Evolutionary conservation across 2,113 vertebrate species (phyloP).

Genomic region (Antidorcas marsupialis): DNA sequence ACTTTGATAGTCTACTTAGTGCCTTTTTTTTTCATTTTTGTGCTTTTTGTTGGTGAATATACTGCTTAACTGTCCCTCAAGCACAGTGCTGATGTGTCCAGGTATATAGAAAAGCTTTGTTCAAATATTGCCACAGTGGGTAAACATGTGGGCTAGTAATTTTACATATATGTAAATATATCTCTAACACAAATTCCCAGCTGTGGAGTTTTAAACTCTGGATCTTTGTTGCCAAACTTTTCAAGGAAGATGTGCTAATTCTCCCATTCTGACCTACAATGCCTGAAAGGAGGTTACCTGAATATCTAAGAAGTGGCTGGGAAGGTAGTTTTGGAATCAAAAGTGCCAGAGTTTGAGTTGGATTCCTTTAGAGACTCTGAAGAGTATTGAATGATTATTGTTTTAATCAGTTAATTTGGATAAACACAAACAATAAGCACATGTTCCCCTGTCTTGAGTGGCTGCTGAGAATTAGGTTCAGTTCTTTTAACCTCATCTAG

Average conservation of each 20-base stretch:
- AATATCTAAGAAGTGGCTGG: not conserved
- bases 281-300: not conserved
- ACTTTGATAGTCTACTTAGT: not conserved
- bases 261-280: not conserved
- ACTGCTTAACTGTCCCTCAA: not conserved
- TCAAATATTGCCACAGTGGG: not conserved
- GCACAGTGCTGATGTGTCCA: not conserved
- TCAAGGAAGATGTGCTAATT: not conserved
- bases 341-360: not conserved
- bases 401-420: not conserved
- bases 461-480: not conserved
- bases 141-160: not conserved
- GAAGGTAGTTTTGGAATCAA: not conserved
- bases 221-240: not conserved
- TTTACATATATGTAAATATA: not conserved
- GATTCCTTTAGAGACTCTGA: not conserved
- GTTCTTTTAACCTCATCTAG: not conserved
- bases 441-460: not conserved
- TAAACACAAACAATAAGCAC: not conserved
- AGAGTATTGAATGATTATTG: not conserved
- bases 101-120: not conserved
- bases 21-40: not conserved
- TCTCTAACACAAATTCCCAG: not conserved
- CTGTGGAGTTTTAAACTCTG: not conserved
- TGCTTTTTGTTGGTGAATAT: not conserved